A percentile compares a stretch with the other conserved stretches of the same genome.
Conservation (phyloP, 2,797 vertebrate genomes). For the Forpus xanthops region DNA sequence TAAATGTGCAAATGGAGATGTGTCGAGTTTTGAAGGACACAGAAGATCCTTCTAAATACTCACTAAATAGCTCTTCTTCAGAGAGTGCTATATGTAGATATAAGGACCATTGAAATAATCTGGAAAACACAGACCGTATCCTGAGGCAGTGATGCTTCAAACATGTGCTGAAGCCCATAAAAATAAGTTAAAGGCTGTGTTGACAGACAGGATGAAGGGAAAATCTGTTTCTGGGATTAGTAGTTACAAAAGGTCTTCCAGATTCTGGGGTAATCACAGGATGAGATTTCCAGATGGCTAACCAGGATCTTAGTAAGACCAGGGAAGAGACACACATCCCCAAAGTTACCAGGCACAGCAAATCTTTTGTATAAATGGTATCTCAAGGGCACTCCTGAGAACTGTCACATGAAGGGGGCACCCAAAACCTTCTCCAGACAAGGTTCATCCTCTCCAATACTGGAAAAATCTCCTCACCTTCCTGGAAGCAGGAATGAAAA, state of each 20-base stretch:
- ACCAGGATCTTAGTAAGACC: neutral
- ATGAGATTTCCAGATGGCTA: conserved; percentile 61
- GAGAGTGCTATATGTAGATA: neutral
- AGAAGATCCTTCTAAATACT: neutral
- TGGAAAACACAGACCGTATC: neutral
- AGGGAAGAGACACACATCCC: neutral
- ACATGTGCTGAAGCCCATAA: conserved; percentile 51
- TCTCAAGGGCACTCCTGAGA: neutral
- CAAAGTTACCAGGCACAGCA: neutral
- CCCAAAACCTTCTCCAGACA: neutral
- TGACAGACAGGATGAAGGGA: conserved; percentile 65
- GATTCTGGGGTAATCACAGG: conserved; percentile 22
- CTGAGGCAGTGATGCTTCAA: conserved; percentile 52
- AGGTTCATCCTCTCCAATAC: neutral
- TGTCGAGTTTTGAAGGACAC: neutral
- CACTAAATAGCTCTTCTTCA: neutral
- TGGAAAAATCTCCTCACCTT: neutral
- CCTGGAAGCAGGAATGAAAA: neutral
- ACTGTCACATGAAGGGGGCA: neutral
- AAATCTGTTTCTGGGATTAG: conserved; percentile 70
- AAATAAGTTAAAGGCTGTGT: conserved; percentile 62
- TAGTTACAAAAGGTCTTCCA: conserved; percentile 62
- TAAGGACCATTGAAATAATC: neutral
- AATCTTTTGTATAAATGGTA: neutral
- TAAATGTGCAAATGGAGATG: neutral